Conservation (phyloP, 2,888 invertebrate species). For the Lasioglossum villosulum region DNA sequence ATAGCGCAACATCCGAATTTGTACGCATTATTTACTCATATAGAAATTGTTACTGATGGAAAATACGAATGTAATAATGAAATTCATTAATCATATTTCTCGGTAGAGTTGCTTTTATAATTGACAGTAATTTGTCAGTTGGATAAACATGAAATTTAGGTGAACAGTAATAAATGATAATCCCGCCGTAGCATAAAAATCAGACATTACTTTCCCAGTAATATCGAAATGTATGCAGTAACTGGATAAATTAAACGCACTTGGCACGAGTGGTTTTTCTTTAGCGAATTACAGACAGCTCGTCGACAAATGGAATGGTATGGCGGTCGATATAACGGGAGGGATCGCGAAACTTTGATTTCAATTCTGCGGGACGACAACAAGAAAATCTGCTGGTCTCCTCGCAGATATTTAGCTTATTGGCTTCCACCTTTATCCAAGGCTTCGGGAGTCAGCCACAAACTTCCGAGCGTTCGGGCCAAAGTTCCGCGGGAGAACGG, state of each 20-base stretch:
- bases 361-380: neutral
- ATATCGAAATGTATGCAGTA: neutral
- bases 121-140: neutral
- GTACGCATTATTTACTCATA: neutral
- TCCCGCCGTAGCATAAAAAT: neutral
- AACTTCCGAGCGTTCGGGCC: constrained; percentile 6
- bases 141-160: neutral
- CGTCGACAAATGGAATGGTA: neutral
- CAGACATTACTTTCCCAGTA: neutral
- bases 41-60: neutral
- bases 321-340: neutral
- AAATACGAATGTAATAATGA: neutral
- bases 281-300: neutral
- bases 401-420: constrained; percentile 10
- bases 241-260: neutral
- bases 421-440: constrained; percentile 4
- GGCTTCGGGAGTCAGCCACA: neutral
- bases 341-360: neutral
- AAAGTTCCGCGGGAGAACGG: neutral
- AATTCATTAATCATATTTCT: neutral
- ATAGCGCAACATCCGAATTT: neutral
- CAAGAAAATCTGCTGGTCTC: neutral
- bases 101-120: neutral
- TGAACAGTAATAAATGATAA: neutral
- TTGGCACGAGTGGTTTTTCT: neutral